These are phyloP conservation scores for Carabus problematicus DNA, from an alignment of 2,888 invertebrate species.

Conservation along the genomic window DNA sequence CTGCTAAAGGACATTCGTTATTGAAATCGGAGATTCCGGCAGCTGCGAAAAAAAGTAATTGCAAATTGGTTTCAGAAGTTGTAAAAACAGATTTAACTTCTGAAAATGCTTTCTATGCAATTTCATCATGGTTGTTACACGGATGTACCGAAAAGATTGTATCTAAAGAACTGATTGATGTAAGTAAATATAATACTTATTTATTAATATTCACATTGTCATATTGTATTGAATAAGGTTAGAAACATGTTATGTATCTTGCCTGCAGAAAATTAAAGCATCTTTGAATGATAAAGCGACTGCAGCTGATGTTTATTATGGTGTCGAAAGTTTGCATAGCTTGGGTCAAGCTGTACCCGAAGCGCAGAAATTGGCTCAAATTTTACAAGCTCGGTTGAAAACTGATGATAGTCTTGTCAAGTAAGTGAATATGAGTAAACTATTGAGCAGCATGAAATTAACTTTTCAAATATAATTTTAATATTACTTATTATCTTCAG, in stretches of 20 bases:
- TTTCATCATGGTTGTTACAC: constrained; percentile 28
- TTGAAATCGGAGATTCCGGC: constrained; percentile 24
- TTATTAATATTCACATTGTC: neutral
- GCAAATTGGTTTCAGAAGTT: constrained; percentile 6
- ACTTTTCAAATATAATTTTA: constrained; percentile 34
- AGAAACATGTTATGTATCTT: neutral
- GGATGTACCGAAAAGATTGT: constrained; percentile 25
- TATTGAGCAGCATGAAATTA: neutral
- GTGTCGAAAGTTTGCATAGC: constrained; percentile 72
- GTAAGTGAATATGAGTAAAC: constrained; percentile 58
- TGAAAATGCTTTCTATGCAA: constrained; percentile 33
- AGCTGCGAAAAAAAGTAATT: constrained; percentile 24
- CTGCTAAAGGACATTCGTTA: constrained; percentile 23
- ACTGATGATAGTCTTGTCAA: constrained; percentile 82
- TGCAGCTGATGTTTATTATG: constrained; percentile 76
- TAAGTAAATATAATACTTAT: constrained; percentile 14
- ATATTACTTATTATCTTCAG: constrained; percentile 58
- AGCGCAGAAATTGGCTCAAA: constrained; percentile 73
- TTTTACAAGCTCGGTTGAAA: constrained; percentile 78
- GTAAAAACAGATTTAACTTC: neutral
- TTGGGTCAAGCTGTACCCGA: constrained; percentile 71
- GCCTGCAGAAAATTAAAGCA: constrained; percentile 61
- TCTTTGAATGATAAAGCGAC: constrained; percentile 71
- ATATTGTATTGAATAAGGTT: no score
- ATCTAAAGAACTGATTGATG: constrained; percentile 29